Evolutionary conservation across 2,113 vertebrate species (phyloP), one percentile per base, ranked within the genome.

Genomic region (Pithys albifrons): DNA sequence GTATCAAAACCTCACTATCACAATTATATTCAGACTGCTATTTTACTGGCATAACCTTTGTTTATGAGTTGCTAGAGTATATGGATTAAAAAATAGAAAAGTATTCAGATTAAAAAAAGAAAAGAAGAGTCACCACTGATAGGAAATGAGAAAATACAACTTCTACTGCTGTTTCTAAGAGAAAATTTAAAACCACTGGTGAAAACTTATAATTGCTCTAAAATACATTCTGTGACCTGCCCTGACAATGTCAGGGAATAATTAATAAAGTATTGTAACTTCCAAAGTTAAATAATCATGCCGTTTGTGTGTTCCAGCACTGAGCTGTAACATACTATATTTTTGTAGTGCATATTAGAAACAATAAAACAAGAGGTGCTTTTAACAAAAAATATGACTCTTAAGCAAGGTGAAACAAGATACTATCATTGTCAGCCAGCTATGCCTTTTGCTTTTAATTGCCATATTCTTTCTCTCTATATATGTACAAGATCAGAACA

Each of bases 361-460:
- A 51, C 15, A 54, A 75, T 84, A 62, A 82, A 94, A 91, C 57
- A 81, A 88, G 52, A 78, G 33, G 22, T 61, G 39, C 22, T 89
- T 91, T 91, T 85, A 87, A 79, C 46, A 51, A 73, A 79, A 83
- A 55, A 28, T 3, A 37, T 12, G 19, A 71, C 19, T 88, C 86
- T 79, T 72, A 83, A 81, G 66, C 29, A 89, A 94, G 81, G 78
- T 85, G 85, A 97, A 90, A 65, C 16, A 25, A 89, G 85, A 76
- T 29, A 88, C 13, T 52, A 72, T 66, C 6, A 51, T 39, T 96
- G 94, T 48, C 61, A 55, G 39, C 25, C 29, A 67, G 55, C 64
- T 80, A 45, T 43, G 67, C 46, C n/a, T 81, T 84, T 89, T 70
- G 35, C 59, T 93, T 75, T 58, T 90, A 89, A 84, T 93, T 95